Percentiles rank a stretch among this genome's conserved stretches.
These are phyloP conservation scores for Meliscaeva auricollis DNA, from an alignment of 2,888 invertebrate genomes.

Conservation along the genomic window DNA sequence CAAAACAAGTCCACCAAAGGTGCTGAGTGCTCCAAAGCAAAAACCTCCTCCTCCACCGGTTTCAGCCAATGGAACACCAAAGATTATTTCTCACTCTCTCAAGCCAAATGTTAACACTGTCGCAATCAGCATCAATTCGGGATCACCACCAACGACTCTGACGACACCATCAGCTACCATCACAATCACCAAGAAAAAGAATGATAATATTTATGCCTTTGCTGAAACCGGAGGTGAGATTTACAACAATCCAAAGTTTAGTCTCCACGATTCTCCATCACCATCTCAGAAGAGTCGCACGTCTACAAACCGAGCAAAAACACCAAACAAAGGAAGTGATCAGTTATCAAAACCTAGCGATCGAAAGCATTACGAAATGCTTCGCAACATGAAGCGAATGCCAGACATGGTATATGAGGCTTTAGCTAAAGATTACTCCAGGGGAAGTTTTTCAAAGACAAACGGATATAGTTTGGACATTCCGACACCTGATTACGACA, in stretches of 20 bases:
- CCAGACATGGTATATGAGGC: slow-evolving; percentile 89
- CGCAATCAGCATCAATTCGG: slow-evolving; percentile 55
- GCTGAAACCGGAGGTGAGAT: slow-evolving; percentile 82
- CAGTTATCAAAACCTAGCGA: slow-evolving; percentile 82
- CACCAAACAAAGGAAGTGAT: slow-evolving; percentile 78
- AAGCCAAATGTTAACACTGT: slow-evolving; percentile 52
- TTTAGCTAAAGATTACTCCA: slow-evolving; percentile 84
- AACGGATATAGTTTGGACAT: slow-evolving; percentile 79
- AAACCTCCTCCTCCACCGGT: slow-evolving; percentile 82
- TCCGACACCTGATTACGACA: slow-evolving; percentile 84
- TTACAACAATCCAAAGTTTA: slow-evolving; percentile 84
- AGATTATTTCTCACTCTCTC: slow-evolving; percentile 71
- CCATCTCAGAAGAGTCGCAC: slow-evolving; percentile 80
- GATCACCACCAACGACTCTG: slow-evolving; percentile 60
- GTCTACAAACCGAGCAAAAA: slow-evolving; percentile 80
- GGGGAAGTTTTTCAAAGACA: slow-evolving; percentile 72
- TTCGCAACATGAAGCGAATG: slow-evolving; percentile 83
- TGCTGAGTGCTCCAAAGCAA: slow-evolving; percentile 81
- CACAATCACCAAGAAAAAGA: slow-evolving; percentile 66
- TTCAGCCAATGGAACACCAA: slow-evolving; percentile 59
- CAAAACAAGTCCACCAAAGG: slow-evolving; percentile 76
- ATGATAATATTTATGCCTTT: slow-evolving; percentile 80
- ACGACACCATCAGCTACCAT: slow-evolving; percentile 79
- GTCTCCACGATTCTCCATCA: slow-evolving; percentile 82
- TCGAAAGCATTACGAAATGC: slow-evolving; percentile 82